Conservation (phyloP, 2,797 vertebrate species). For the Spatula versicolor region DNA sequence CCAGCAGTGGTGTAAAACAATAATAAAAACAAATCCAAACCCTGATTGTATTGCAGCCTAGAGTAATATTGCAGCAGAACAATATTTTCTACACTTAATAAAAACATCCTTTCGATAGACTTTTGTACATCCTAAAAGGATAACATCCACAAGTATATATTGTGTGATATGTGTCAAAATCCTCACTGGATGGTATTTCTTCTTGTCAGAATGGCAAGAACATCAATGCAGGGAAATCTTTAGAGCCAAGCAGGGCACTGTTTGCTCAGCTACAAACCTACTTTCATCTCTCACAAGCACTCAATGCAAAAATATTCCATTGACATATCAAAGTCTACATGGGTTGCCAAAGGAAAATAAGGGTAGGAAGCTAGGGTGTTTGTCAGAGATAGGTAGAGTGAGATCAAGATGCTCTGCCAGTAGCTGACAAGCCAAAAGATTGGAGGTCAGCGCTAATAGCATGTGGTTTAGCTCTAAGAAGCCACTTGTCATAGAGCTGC, state of each 20-base stretch:
- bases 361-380: neutral
- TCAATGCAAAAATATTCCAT: conserved; percentile 39
- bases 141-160: neutral
- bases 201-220: conserved; percentile 32
- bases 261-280: conserved; percentile 35
- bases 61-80: neutral
- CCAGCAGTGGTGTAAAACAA: neutral
- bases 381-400: conserved; percentile 12
- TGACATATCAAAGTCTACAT: conserved; percentile 22
- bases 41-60: neutral
- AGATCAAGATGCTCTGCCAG: conserved; percentile 18
- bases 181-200: neutral
- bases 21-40: conserved; percentile 24
- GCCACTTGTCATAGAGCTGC: conserved; percentile 9
- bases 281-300: conserved; percentile 20
- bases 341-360: conserved; percentile 11
- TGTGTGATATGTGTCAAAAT: conserved; percentile 24
- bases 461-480: conserved; percentile 36
- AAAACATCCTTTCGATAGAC: neutral
- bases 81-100: conserved; percentile 18
- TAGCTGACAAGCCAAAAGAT: conserved; percentile 31
- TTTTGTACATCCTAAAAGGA: neutral
- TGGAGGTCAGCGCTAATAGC: conserved; percentile 29
- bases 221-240: neutral
- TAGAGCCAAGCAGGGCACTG: neutral